Percentiles rank a stretch among this genome's conserved stretches.
These are phyloP conservation scores for Metopolophium dirhodum DNA, from an alignment of 1,140 invertebrate genomes.

Conservation along the genomic window DNA sequence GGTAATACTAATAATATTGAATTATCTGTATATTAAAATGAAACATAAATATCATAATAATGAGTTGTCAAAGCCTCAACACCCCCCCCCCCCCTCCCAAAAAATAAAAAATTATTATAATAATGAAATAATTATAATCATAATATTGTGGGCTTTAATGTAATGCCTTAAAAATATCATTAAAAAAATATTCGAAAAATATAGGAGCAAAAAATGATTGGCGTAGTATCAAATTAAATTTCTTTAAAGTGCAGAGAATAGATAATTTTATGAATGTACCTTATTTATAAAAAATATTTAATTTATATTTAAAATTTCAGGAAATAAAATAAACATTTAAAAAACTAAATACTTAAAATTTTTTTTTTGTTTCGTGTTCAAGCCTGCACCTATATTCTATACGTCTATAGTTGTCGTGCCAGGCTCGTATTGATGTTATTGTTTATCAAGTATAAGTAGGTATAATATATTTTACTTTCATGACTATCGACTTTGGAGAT, in stretches of 20 bases:
- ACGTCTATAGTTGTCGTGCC: too few relatives aligned
- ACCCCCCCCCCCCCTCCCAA: too few relatives aligned
- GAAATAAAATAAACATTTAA: too few relatives aligned
- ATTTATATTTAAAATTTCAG: too few relatives aligned
- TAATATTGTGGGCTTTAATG: not conserved
- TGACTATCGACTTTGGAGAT: not conserved
- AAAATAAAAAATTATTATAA: not conserved
- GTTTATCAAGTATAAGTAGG: too few relatives aligned
- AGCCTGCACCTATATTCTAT: too few relatives aligned
- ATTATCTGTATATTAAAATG: not conserved
- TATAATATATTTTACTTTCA: conserved; percentile 37
- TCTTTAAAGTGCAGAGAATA: not conserved
- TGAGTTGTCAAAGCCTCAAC: too few relatives aligned
- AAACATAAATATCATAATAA: not conserved
- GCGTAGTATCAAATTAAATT: not conserved
- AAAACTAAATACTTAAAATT: too few relatives aligned
- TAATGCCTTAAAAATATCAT: not conserved
- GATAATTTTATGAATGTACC: not conserved
- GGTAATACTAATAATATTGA: too few relatives aligned
- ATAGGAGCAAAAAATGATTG: not conserved
- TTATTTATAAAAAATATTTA: not conserved
- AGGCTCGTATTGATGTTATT: too few relatives aligned
- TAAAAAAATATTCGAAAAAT: not conserved
- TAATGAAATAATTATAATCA: not conserved
- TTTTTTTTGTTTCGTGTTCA: too few relatives aligned